Percentiles rank a stretch among this genome's conserved stretches.
Conservation (phyloP, 53 echinoderm and acorn worm species). For the Holothuria scabra region DNA sequence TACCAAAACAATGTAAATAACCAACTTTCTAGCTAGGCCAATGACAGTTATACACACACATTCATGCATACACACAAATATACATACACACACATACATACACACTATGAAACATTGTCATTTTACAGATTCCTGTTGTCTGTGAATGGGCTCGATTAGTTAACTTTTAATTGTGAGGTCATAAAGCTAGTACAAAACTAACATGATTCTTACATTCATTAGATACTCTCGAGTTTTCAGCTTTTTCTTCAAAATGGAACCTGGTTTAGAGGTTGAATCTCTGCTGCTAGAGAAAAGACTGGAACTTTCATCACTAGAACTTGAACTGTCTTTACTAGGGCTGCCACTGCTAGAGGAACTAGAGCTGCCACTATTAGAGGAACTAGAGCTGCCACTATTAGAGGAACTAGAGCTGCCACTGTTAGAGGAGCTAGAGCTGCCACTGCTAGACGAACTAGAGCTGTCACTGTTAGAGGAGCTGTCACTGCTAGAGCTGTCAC, state of each 20-base stretch:
- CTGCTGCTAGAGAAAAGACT: background rate
- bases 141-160: too few relatives aligned
- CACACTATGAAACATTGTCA: too few relatives aligned
- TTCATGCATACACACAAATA: too few relatives aligned
- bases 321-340: background rate
- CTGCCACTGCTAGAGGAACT: background rate
- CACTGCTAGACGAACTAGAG: background rate
- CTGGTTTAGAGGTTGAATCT: background rate
- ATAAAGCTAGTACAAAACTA: too few relatives aligned
- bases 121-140: too few relatives aligned
- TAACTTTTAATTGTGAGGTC: too few relatives aligned
- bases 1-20: too few relatives aligned
- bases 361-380: background rate
- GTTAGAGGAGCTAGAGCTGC: background rate
- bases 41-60: too few relatives aligned
- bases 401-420: background rate
- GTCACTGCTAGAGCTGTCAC: background rate
- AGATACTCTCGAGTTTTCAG: constrained; percentile 1
- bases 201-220: constrained; percentile 11
- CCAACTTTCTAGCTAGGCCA: too few relatives aligned
- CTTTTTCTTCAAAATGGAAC: background rate
- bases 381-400: background rate
- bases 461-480: background rate
- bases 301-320: too few relatives aligned
- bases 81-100: too few relatives aligned